Conservation (phyloP, 1,140 invertebrate species). For the Rhopalosiphum padi region DNA sequence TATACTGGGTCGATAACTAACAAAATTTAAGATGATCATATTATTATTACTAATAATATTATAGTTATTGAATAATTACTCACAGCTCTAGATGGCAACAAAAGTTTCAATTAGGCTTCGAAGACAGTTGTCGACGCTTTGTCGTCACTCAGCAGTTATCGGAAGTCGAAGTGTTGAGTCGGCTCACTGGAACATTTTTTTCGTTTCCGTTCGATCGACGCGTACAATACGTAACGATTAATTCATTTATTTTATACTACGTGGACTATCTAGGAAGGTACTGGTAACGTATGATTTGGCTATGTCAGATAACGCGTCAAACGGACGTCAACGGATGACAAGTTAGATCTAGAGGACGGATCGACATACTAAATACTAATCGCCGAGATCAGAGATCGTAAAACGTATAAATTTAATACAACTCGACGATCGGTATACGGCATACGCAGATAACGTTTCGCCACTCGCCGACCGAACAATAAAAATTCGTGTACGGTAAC, state of each 20-base stretch:
- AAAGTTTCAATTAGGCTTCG: background rate
- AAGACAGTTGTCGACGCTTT: background rate
- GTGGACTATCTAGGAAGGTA: background rate
- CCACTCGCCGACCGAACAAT: background rate
- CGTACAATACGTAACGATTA: background rate
- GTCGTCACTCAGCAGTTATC: background rate
- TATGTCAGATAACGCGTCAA: background rate
- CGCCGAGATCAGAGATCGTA: background rate
- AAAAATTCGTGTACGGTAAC: background rate
- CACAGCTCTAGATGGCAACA: background rate
- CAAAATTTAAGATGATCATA: background rate
- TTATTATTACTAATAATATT: background rate
- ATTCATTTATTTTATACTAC: background rate
- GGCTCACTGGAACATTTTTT: constrained; percentile 12
- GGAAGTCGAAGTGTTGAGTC: background rate
- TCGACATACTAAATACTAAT: background rate
- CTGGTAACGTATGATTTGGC: background rate
- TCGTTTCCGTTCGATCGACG: background rate
- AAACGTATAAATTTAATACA: background rate
- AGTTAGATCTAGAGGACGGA: background rate
- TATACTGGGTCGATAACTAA: background rate
- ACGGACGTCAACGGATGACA: background rate
- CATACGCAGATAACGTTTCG: background rate
- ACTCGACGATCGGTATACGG: background rate
- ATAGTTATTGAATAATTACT: background rate